These are phyloP conservation scores for Eira barbara DNA, from an alignment of 2,113 vertebrate species.

Conservation along the genomic window DNA sequence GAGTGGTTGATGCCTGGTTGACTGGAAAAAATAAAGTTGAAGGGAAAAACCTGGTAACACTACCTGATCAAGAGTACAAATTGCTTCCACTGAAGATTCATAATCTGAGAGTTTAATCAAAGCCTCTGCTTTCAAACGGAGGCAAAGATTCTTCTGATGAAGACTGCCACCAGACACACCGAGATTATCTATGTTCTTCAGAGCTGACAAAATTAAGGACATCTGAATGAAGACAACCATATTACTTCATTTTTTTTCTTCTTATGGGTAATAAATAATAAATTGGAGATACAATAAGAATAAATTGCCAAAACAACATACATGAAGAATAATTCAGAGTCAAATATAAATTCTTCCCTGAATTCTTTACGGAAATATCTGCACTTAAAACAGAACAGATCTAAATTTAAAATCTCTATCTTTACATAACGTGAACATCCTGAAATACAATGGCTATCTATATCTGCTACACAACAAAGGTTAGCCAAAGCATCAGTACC, in stretches of 20 bases:
- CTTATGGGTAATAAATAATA: constrained; percentile 6
- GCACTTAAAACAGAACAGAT: constrained; percentile 28
- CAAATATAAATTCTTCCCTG: constrained; percentile 32
- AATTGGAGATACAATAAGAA: neutral
- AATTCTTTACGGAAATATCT: constrained; percentile 16
- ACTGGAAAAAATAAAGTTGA: neutral
- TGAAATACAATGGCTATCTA: neutral
- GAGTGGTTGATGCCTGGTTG: neutral
- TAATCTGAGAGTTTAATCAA: constrained; percentile 84
- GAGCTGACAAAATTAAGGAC: constrained; percentile 74
- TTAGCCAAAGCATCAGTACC: neutral
- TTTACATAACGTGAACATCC: neutral
- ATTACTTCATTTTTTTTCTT: neutral
- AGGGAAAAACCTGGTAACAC: neutral
- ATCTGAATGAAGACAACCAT: neutral
- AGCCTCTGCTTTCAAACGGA: constrained; percentile 86
- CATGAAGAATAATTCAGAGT: neutral
- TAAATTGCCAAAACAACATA: constrained; percentile 16
- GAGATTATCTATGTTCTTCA: constrained; percentile 71
- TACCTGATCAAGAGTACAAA: constrained; percentile 90
- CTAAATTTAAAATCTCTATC: constrained; percentile 31
- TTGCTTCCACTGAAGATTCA: constrained; percentile 87
- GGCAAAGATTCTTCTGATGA: constrained; percentile 82
- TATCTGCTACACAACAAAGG: neutral
- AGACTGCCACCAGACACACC: neutral